phyloP scores from a whole-genome alignment of 2,797 vertebrate genomes.

The Mus minutoides region DNA sequence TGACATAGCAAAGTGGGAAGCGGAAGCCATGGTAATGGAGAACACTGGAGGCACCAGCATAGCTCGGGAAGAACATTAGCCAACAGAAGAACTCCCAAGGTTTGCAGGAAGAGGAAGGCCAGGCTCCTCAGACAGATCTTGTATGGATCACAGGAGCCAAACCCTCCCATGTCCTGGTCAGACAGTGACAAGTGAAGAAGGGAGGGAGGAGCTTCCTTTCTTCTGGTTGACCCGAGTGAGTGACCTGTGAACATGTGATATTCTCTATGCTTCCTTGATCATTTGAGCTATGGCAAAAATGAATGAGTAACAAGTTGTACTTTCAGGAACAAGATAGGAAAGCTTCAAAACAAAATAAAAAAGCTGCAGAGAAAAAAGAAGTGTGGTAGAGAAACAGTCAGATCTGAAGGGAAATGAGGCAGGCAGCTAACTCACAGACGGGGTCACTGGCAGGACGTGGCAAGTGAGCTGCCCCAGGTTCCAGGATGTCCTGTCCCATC shows the following conservation, averaged over 20 bases:
- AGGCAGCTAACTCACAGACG: neutral
- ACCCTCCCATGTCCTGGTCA: neutral
- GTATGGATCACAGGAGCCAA: neutral
- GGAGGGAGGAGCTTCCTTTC: no score
- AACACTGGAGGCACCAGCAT: no score
- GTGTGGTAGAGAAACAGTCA: neutral
- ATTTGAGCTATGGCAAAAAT: neutral
- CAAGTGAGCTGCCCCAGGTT: rapidly evolving
- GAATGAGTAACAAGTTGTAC: neutral
- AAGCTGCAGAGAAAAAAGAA: neutral
- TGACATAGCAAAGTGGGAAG: no score
- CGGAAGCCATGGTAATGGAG: neutral
- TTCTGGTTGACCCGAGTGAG: neutral
- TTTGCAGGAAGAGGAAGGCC: neutral
- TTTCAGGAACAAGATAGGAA: neutral
- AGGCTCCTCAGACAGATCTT: neutral
- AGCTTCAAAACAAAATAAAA: neutral
- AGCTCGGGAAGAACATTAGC: neutral
- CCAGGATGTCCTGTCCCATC: rapidly evolving
- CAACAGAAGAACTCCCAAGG: neutral
- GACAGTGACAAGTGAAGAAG: neutral
- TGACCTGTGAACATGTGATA: no score
- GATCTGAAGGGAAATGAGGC: neutral
- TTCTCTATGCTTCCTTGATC: neutral
- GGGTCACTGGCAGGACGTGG: rapidly evolving